Base-by-base conservation (phyloP, 1,140 invertebrate genomes). In the Zophobas morio region DNA sequence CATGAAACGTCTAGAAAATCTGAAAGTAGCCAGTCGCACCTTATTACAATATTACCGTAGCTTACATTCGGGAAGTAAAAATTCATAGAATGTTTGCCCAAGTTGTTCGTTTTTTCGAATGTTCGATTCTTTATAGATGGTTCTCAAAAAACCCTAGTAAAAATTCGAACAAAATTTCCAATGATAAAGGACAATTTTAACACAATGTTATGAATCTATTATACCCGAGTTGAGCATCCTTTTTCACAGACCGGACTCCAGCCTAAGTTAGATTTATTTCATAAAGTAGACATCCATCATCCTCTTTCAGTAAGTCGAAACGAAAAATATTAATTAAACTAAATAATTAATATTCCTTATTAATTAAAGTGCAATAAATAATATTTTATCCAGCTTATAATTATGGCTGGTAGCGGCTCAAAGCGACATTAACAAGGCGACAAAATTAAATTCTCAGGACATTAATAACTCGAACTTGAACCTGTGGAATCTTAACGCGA, bases 391-490 rank as follows among this genome's bases (percentile, higher is more conserved):
- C 60, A 32, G 8, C 39, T 42, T 66, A 72, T 78, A 63, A 74
- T 74, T 60, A 74, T 78, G 71, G 53, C 40, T 46, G 46, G 73
- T 71, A 75, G 73, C 63, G 34, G 73, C 77, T 78, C 70, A 56
- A 54, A 75, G 77, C 40, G 47, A 71, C 70, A 70, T 66, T 74
- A 66, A 78, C 76, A 54, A 78, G 60, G 56, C 73, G 76, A 79
- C 78, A 74, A 79, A 79, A 81, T 81, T 81, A 81, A 81, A 81
- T 79, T 81, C 78, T 70, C 74, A 66, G 51, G 37, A 63, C 80
- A 75, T 81, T 75, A 76, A 81, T 81, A 77, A 81, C 72, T 34
- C 37, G 74, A 51, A 73, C 54, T 76, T 66, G 70, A 72, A 77
- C 49, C 56, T 34, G 57, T 70, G 76, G 74, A 73, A 80, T 81